phyloP scores from a whole-genome alignment of 1,140 invertebrate genomes.

The Drosophila sp. region DNA sequence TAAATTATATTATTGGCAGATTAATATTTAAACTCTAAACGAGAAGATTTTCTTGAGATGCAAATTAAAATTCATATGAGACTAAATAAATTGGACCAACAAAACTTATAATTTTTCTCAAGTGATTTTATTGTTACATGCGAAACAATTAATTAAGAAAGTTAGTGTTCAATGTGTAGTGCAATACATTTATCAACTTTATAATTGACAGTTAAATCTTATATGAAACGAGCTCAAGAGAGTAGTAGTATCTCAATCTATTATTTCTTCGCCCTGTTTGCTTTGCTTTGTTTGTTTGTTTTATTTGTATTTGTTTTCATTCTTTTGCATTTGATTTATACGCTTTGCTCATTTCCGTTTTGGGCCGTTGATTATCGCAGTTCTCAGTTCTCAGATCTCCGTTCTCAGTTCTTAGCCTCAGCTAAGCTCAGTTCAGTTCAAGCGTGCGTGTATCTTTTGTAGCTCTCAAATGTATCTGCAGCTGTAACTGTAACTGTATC shows the following conservation, averaged over 20 bases:
- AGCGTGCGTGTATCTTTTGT: slow-evolving; percentile 58
- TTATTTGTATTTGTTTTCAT: slow-evolving; percentile 4
- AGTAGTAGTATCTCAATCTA: neutral
- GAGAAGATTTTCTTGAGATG: too few relatives aligned
- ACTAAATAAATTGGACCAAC: too few relatives aligned
- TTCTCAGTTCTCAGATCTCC: slow-evolving; percentile 17
- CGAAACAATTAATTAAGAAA: too few relatives aligned
- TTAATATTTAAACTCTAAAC: too few relatives aligned
- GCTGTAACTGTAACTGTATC: slow-evolving; percentile 29
- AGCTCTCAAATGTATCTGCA: slow-evolving; percentile 26
- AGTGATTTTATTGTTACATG: too few relatives aligned
- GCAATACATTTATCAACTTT: slow-evolving; percentile 16
- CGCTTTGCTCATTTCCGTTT: slow-evolving; percentile 70
- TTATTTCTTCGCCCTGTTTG: slow-evolving; percentile 20
- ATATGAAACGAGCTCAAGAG: neutral
- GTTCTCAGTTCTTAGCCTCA: slow-evolving; percentile 6
- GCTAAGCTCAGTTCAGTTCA: slow-evolving; percentile 33
- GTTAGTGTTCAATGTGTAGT: neutral
- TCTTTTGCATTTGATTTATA: slow-evolving; percentile 70
- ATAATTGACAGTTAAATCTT: slow-evolving; percentile 19
- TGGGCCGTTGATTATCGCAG: slow-evolving; percentile 68
- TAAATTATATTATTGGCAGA: too few relatives aligned
- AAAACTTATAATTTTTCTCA: too few relatives aligned
- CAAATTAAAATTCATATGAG: too few relatives aligned
- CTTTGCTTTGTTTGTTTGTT: slow-evolving; percentile 4